phyloP scores from a whole-genome alignment of 2,113 vertebrate species.

The Thymallus thymallus region DNA sequence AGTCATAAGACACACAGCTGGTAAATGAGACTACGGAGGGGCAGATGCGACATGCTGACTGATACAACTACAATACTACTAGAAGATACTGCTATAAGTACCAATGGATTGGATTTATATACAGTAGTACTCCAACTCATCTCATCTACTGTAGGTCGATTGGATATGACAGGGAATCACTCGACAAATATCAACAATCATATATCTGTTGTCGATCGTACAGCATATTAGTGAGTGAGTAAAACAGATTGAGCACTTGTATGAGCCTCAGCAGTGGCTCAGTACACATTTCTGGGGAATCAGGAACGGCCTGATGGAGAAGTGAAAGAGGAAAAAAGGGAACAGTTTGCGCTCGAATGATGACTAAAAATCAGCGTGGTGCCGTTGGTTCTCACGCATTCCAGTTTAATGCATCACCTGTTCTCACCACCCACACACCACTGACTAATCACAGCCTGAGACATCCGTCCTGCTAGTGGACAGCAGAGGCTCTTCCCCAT shows the following conservation, averaged over 20 bases:
- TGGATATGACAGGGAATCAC: too few relatives aligned
- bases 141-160: too few relatives aligned
- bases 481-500: conserved; percentile 23
- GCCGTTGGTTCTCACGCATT: conserved; percentile 38
- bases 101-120: too few relatives aligned
- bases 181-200: too few relatives aligned
- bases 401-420: conserved; percentile 67
- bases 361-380: conserved; percentile 55
- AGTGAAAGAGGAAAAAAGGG: conserved; percentile 35
- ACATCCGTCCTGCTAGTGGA: conserved; percentile 56
- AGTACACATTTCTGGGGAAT: background rate
- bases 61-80: too few relatives aligned
- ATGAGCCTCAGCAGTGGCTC: conserved; percentile 18
- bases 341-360: conserved; percentile 56
- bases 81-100: too few relatives aligned
- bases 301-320: conserved; percentile 13
- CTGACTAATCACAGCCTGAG: conserved; percentile 62
- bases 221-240: background rate
- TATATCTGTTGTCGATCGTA: too few relatives aligned
- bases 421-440: conserved; percentile 63
- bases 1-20: too few relatives aligned
- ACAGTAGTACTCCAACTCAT: too few relatives aligned
- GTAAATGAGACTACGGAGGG: too few relatives aligned
- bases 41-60: too few relatives aligned
- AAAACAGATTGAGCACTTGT: background rate